These are phyloP conservation scores for Eristalis pertinax DNA, from an alignment of 2,888 invertebrate species.

Conservation along the genomic window DNA sequence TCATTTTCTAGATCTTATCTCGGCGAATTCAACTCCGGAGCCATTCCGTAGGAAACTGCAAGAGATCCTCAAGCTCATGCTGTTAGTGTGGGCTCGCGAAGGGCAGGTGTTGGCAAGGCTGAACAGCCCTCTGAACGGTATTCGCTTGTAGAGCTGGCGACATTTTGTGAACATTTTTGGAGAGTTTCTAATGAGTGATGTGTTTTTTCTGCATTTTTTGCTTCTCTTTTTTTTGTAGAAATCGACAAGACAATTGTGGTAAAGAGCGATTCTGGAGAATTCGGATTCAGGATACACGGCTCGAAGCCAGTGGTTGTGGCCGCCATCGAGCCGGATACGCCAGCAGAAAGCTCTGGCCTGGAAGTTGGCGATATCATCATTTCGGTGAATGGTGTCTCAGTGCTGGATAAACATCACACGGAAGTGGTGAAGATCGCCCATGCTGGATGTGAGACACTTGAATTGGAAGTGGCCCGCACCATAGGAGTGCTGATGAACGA, in stretches of 20 bases:
- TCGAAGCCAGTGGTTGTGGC: conserved; percentile 98
- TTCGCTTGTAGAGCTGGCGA: background rate
- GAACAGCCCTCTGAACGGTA: conserved; percentile 84
- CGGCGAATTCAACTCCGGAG: conserved; percentile 78
- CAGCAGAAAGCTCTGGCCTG: conserved; percentile 94
- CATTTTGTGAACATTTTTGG: background rate
- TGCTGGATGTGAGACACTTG: conserved; percentile 92
- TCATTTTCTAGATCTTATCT: conserved; percentile 77
- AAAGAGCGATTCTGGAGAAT: conserved; percentile 92
- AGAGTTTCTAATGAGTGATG: background rate
- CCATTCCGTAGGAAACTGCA: conserved; percentile 86
- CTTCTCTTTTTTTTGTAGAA: conserved; percentile 83
- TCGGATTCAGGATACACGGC: conserved; percentile 97
- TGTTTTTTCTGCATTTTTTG: background rate
- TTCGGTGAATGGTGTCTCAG: conserved; percentile 94
- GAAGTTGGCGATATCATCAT: conserved; percentile 97
- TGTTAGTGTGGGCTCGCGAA: conserved; percentile 91
- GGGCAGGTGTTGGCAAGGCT: conserved; percentile 86
- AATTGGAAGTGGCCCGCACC: conserved; percentile 93
- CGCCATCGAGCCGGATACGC: conserved; percentile 96
- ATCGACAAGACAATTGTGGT: conserved; percentile 94
- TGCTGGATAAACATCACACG: conserved; percentile 95
- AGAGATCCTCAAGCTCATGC: conserved; percentile 90
- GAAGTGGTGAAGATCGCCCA: conserved; percentile 96
- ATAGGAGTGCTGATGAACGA: conserved; percentile 89